Evolutionary conservation across 1,140 invertebrate genomes (phyloP).

Genomic region (Mya arenaria): DNA sequence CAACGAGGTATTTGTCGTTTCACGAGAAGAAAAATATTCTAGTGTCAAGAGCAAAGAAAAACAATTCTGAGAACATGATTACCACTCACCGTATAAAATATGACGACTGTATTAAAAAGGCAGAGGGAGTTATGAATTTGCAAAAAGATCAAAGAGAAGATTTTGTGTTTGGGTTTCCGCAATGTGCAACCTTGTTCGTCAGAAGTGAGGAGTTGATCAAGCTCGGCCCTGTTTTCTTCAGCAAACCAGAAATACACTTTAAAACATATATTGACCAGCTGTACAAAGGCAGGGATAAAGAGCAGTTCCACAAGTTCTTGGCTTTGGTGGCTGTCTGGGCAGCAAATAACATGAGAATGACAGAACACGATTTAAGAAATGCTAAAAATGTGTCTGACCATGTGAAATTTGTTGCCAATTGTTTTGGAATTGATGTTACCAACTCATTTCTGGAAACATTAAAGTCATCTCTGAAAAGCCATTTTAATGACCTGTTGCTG

Average conservation of each 20-base stretch:
- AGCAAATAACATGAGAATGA: not conserved
- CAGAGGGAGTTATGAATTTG: not conserved
- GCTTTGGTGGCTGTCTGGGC: constrained; percentile 37
- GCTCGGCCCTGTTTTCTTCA: constrained; percentile 1
- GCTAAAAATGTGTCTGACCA: not conserved
- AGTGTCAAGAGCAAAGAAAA: not conserved
- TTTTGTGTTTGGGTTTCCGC: constrained; percentile 41
- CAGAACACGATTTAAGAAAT: not conserved
- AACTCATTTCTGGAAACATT: not conserved
- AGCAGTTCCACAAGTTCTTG: constrained; percentile 12
- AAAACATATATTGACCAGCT: constrained; percentile 25
- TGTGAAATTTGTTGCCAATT: not conserved
- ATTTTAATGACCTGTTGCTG: constrained; percentile 2
- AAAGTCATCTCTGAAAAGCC: not conserved
- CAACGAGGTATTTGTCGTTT: not conserved
- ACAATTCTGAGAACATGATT: not conserved
- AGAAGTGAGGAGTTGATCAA: constrained; percentile 4
- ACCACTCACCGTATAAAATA: not conserved
- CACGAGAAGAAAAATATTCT: constrained; percentile 22
- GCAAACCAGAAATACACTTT: constrained; percentile 26
- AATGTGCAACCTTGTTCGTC: constrained; percentile 36
- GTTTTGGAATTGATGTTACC: not conserved
- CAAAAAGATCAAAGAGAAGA: not conserved
- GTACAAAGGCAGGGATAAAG: not conserved
- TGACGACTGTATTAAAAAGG: not conserved